phyloP scores from a whole-genome alignment of 2,888 invertebrate genomes.

The Furcula furcula region DNA sequence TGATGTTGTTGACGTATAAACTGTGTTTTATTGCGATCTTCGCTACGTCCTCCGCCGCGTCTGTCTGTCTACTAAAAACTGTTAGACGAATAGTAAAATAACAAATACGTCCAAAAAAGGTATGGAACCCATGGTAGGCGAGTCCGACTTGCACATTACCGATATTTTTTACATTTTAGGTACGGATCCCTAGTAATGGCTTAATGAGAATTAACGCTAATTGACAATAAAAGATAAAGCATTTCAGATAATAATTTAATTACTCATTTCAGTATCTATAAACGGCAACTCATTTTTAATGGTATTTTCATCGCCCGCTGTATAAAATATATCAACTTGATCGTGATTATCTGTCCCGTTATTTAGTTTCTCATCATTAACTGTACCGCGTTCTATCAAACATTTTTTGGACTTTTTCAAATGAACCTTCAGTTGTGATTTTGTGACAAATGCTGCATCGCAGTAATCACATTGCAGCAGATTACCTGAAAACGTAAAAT shows the following conservation, averaged over 20 bases:
- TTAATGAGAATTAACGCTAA: too few relatives aligned
- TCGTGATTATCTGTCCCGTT: background rate
- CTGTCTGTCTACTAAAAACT: too few relatives aligned
- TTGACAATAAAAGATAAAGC: too few relatives aligned
- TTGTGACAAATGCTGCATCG: conserved; percentile 27
- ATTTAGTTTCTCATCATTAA: background rate
- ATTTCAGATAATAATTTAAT: too few relatives aligned
- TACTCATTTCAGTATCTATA: conserved; percentile 24
- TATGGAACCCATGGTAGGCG: too few relatives aligned
- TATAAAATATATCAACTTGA: background rate
- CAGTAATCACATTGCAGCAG: conserved; percentile 46
- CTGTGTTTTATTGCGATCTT: conserved; percentile 40
- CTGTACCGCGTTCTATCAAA: conserved; percentile 7
- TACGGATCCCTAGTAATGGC: too few relatives aligned
- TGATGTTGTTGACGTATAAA: conserved; percentile 50
- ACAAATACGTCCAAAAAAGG: too few relatives aligned
- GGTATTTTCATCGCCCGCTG: background rate
- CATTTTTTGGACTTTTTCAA: conserved; percentile 25
- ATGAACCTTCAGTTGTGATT: conserved; percentile 34
- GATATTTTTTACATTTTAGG: too few relatives aligned
- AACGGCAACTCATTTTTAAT: conserved; percentile 17
- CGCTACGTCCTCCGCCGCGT: too few relatives aligned
- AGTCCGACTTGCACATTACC: too few relatives aligned
- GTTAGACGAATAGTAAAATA: too few relatives aligned
- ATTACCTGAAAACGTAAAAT: conserved; percentile 53